These are phyloP conservation scores for Eretmocerus hayati DNA, from an alignment of 2,888 invertebrate species.

Conservation along the genomic window DNA sequence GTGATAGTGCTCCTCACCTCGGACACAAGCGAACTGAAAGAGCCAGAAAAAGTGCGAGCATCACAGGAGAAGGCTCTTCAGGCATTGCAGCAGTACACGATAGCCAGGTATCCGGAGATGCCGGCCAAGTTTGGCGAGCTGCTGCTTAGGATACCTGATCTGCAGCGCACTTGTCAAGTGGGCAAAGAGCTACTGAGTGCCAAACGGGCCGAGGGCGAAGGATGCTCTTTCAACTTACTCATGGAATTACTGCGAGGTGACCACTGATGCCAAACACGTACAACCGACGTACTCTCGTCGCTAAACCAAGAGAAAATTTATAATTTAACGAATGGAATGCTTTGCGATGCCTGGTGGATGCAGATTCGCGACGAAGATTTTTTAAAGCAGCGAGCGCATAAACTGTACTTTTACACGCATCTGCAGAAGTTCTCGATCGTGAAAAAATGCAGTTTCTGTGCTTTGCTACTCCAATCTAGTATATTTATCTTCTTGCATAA, in stretches of 20 bases:
- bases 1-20: constrained; percentile 43
- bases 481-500: too few species aligned
- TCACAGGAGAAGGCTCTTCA: constrained; percentile 92
- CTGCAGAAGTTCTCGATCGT: too few species aligned
- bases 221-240: constrained; percentile 85
- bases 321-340: too few species aligned
- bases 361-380: too few species aligned
- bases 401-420: too few species aligned
- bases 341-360: too few species aligned
- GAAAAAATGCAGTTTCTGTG: too few species aligned
- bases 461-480: too few species aligned
- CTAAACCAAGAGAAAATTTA: too few species aligned
- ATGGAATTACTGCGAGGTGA: constrained; percentile 93
- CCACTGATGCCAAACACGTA: constrained; percentile 70
- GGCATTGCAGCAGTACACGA: constrained; percentile 85
- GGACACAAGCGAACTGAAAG: constrained; percentile 88
- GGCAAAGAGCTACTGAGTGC: constrained; percentile 87
- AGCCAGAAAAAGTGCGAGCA: constrained; percentile 87
- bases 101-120: constrained; percentile 83
- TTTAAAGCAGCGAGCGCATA: too few species aligned
- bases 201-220: constrained; percentile 74
- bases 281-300: too few species aligned
- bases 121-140: constrained; percentile 94
- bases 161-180: constrained; percentile 90
- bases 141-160: constrained; percentile 84